Evolutionary conservation across 2,797 vertebrate genomes (phyloP).

Genomic region (Gallinago stenura): DNA sequence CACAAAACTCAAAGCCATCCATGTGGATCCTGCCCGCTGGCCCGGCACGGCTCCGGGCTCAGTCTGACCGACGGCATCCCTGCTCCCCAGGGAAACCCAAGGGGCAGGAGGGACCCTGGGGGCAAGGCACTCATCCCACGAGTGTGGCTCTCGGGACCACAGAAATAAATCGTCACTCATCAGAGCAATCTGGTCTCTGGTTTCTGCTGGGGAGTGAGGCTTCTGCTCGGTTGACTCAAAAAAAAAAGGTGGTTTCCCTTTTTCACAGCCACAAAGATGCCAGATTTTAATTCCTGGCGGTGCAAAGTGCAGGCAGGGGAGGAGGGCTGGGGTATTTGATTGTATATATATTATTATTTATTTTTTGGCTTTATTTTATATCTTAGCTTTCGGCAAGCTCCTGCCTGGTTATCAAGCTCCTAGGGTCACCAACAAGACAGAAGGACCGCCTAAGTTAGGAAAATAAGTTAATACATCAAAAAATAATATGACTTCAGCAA

Average conservation of each 20-base stretch:
- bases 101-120: not conserved
- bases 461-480: not conserved
- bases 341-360: not conserved
- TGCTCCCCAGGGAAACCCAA: not conserved
- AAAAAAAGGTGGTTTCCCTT: conserved; percentile 9
- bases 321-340: not conserved
- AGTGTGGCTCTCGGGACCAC: not conserved
- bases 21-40: accelerated
- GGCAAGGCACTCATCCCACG: not conserved
- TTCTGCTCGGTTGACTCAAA: not conserved
- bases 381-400: not conserved
- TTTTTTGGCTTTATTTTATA: not conserved
- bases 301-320: not conserved
- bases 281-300: not conserved
- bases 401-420: not conserved
- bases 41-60: not conserved
- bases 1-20: not conserved
- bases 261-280: not conserved
- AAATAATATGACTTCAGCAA: not conserved
- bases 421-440: not conserved
- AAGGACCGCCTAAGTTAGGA: not conserved
- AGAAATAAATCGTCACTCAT: not conserved
- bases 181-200: not conserved
- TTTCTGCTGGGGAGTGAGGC: conserved; percentile 4
- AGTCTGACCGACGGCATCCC: not conserved